Conservation (phyloP, 2,797 vertebrate species). For the Sebastes matsubarae region DNA sequence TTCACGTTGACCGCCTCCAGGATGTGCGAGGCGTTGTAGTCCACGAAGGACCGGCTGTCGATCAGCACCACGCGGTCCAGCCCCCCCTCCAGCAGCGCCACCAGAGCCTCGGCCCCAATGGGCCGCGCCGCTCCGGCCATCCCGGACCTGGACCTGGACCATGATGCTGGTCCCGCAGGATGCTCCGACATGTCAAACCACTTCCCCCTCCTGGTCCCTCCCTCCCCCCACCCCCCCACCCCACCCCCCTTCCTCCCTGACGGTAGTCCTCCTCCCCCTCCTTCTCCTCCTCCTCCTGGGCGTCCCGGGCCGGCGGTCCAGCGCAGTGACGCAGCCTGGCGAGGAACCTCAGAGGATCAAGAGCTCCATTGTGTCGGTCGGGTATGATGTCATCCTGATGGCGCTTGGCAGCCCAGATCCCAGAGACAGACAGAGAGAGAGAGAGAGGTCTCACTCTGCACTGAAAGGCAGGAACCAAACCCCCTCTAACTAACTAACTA, state of each 20-base stretch:
- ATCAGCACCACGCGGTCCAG: constrained; percentile 91
- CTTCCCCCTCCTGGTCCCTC: neutral
- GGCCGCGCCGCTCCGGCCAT: constrained; percentile 65
- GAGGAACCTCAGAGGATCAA: constrained; percentile 87
- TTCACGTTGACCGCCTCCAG: constrained; percentile 95
- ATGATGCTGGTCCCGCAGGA: constrained; percentile 54
- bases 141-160: constrained; percentile 26
- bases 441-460: neutral
- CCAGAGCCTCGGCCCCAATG: constrained; percentile 88
- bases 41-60: constrained; percentile 95
- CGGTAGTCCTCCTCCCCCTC: constrained; percentile 12
- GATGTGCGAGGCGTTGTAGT: constrained; percentile 93
- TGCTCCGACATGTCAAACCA: constrained; percentile 40
- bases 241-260: neutral
- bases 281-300: constrained; percentile 20
- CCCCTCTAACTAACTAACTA: neutral
- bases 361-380: constrained; percentile 83
- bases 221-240: constrained; percentile 8
- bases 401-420: constrained; percentile 65
- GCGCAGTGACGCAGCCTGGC: constrained; percentile 80
- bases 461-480: neutral
- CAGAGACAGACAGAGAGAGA: neutral
- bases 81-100: constrained; percentile 91
- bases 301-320: constrained; percentile 63
- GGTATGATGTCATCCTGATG: constrained; percentile 88